Percentiles rank a stretch among this genome's conserved stretches.
Conservation (phyloP, 2,797 vertebrate species). For the Lagodon rhomboides region DNA sequence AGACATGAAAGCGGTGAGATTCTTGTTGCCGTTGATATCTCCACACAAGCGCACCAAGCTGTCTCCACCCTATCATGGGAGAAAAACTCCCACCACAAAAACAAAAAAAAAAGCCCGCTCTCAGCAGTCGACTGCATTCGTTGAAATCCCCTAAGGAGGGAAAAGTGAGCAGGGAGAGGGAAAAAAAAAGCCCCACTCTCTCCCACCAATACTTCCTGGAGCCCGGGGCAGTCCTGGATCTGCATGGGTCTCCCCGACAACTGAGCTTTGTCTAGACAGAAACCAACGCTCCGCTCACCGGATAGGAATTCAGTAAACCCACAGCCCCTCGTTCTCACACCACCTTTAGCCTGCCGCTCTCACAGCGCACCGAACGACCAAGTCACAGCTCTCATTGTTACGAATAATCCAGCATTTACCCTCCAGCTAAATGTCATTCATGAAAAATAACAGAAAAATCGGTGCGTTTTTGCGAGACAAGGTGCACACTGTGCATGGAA, state of each 20-base stretch:
- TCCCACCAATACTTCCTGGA: slow-evolving; percentile 76
- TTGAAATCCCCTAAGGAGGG: slow-evolving; percentile 67
- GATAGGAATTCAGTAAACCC: slow-evolving; percentile 81
- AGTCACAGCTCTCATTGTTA: slow-evolving; percentile 63
- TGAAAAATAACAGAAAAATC: slow-evolving; percentile 33
- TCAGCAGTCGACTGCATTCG: slow-evolving; percentile 49
- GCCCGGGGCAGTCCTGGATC: slow-evolving; percentile 70
- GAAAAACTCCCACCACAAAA: slow-evolving; percentile 68
- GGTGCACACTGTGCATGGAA: slow-evolving; percentile 20
- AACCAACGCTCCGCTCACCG: slow-evolving; percentile 77
- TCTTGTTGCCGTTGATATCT: slow-evolving; percentile 55
- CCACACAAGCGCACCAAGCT: slow-evolving; percentile 51
- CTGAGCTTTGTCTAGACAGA: slow-evolving; percentile 84
- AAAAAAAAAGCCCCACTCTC: slow-evolving; percentile 49
- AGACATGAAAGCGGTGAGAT: slow-evolving; percentile 61
- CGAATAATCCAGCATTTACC: slow-evolving; percentile 54
- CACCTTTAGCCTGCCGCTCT: slow-evolving; percentile 65
- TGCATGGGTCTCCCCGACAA: slow-evolving; percentile 76
- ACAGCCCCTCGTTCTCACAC: slow-evolving; percentile 73
- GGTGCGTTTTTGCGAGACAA: slow-evolving; percentile 42
- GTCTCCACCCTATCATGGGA: slow-evolving; percentile 78
- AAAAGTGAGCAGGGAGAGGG: slow-evolving; percentile 57
- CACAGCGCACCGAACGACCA: slow-evolving; percentile 58
- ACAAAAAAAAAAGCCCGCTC: slow-evolving; percentile 18
- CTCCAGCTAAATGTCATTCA: slow-evolving; percentile 38